These are phyloP conservation scores for fruit fly (Drosophila melanogaster) DNA, from an alignment of 1,140 invertebrate species.

Conservation along the genomic window DNA sequence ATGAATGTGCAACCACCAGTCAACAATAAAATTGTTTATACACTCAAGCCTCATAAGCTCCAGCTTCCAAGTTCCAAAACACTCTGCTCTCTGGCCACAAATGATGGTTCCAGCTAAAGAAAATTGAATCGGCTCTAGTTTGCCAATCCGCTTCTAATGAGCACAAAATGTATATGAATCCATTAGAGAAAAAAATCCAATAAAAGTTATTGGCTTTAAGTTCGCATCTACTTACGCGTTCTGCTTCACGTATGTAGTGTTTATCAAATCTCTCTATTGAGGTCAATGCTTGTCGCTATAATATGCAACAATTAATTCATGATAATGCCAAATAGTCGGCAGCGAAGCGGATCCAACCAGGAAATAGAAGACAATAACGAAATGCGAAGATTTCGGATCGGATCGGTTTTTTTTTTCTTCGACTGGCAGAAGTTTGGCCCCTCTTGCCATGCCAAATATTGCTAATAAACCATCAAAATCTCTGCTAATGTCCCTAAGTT, in stretches of 20 bases:
- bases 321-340: slow-evolving; percentile 58
- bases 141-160: slow-evolving; percentile 28
- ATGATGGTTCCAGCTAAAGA: slow-evolving; percentile 6
- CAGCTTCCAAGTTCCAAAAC: neutral
- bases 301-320: slow-evolving; percentile 62
- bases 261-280: slow-evolving; percentile 48
- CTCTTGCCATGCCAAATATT: slow-evolving; percentile 60
- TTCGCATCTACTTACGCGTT: slow-evolving; percentile 34
- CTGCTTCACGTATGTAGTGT: slow-evolving; percentile 35
- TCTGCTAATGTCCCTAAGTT: slow-evolving; percentile 60
- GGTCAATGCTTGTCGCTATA: slow-evolving; percentile 68
- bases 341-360: slow-evolving; percentile 64
- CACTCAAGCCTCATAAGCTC: slow-evolving; percentile 5
- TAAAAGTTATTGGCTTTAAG: slow-evolving; percentile 18
- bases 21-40: slow-evolving; percentile 12
- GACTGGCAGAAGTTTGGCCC: slow-evolving; percentile 49
- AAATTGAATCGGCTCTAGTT: slow-evolving; percentile 4
- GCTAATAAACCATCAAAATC: slow-evolving; percentile 62
- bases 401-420: slow-evolving; percentile 17
- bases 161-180: slow-evolving; percentile 6
- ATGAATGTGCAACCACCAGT: neutral
- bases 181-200: slow-evolving; percentile 18
- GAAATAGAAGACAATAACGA: slow-evolving; percentile 70
- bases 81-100: neutral
- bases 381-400: slow-evolving; percentile 52